Evolutionary conservation across 1,140 invertebrate genomes (phyloP).

Genomic region (Paracyclopina nana): DNA sequence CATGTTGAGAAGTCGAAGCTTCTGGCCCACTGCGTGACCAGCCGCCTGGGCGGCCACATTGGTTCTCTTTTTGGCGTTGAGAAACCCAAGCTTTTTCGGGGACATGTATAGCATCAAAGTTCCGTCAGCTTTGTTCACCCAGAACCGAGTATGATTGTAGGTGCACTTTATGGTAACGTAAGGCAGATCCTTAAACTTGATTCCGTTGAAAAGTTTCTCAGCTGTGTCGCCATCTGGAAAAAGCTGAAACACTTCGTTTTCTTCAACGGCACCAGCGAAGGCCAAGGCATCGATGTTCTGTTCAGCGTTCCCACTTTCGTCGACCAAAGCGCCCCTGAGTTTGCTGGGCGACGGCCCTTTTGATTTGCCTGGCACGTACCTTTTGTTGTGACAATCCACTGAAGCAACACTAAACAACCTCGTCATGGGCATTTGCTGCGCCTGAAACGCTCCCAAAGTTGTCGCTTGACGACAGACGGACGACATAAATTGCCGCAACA

Average conservation of each 20-base stretch:
- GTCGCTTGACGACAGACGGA: no score
- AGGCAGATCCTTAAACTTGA: conserved; percentile 12
- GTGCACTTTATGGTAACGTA: conserved; percentile 1
- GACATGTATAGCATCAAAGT: conserved; percentile 4
- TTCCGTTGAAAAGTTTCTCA: not conserved
- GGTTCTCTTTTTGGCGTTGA: conserved; percentile 8
- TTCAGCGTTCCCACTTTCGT: not conserved
- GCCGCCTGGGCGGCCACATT: conserved; percentile 2
- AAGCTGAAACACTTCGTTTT: not conserved
- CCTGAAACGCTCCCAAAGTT: no score
- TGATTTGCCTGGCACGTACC: not conserved
- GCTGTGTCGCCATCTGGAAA: conserved; percentile 4
- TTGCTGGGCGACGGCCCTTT: not conserved
- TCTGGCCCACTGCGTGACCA: not conserved
- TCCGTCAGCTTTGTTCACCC: not conserved
- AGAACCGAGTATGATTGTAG: not conserved
- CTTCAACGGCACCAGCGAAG: not conserved
- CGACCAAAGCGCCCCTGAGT: not conserved
- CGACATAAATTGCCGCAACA: no score
- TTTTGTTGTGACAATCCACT: no score
- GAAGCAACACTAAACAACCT: no score
- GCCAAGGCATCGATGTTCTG: not conserved
- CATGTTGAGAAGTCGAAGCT: not conserved
- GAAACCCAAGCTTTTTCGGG: conserved; percentile 1
- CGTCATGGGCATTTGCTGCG: no score